Base-by-base conservation (phyloP, 2,797 vertebrate genomes). In the Valencia hispanica region DNA sequence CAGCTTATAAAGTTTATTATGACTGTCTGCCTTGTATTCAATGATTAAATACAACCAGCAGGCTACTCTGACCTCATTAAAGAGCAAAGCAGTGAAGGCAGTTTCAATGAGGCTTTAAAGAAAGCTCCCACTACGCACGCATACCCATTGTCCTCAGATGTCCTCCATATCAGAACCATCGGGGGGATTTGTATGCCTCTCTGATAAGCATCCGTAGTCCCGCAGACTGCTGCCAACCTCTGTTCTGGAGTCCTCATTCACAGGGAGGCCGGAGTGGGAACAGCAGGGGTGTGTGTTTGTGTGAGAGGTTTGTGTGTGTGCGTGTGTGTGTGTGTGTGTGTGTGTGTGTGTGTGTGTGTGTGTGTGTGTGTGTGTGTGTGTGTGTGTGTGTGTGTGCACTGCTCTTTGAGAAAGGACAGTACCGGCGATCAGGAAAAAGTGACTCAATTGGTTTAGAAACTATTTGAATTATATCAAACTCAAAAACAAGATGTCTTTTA, bases 111-210 rank as follows among this genome's bases (percentile, higher is more conserved):
- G 79, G 84, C 88, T 92, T 92, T 92, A 94, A 90, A 92, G 90
- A 83, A 85, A 88, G 89, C 77, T 88, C 87, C 81, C 82, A 78
- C 84, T 90, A 92, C 71, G 83, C 91, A 93, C 90, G 90, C 92
- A 94, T 81, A 89, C 80, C 93, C 87, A 94, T 95, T 95, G 94
- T 95, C 88, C 86, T 92, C 93, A 87, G 94, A 94, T 95, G 94
- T 95, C 88, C 86, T 92, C 68, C 79, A 53, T 94, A 94, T 95
- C 94, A 93, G 87, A 78, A 92, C 84, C 88, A 95, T 95, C 91
- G 84, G 88, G 86, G 89, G 89, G 88, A 91, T 91, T 93, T 93
- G 91, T 89, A 90, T 94, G 86, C 88, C 84, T 79, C 74, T 86
- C 84, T 90, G 93, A 94, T 94, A 92, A 94, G 92, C 89, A 92